Base-by-base conservation (phyloP, 2,888 invertebrate species). In the Deladenus siricidicola region DNA sequence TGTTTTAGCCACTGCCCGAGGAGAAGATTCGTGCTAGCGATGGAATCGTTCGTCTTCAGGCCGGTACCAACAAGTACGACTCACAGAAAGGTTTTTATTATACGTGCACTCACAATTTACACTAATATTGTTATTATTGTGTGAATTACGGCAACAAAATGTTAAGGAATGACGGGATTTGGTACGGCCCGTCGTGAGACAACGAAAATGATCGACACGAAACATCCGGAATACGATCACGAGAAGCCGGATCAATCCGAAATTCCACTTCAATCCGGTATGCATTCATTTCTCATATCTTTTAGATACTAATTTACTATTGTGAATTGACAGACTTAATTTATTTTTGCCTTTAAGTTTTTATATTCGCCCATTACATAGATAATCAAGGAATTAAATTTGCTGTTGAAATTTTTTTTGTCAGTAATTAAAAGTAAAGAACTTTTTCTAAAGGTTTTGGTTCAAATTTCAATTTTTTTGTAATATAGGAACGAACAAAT, bases 31-130 rank as follows among this genome's bases (percentile, higher is more conserved):
- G 76, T 53, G 68, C 75, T 48, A 72, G 72, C 24, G 79, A 79
- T 30, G 76, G 76, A 53, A 79, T 79, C 61, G 78, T 79, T 52
- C 75, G 79, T 64, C 74, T 74, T 24, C 79, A 79, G 62, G 67
- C 77, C 60, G 79, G 79, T 69, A 67, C 68, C 53, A 67, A 67
- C 67, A 69, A 75, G 60, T 78, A 75, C 60, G 78, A 73, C 67
- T 79, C 79, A n/a, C 78, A 78, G 66, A 78, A 76, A 68, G 70
- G 75, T 57, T 76, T n/a, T n/a, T n/a, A n/a, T n/a, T n/a, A n/a
- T n/a, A n/a, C n/a, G n/a, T n/a, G n/a, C n/a, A n/a, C n/a, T n/a
- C n/a, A n/a, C n/a, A n/a, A n/a, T n/a, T n/a, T n/a, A 3, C 0
- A 21, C 28, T 24, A 8, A 59, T 24, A 58, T 4, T 28, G 23